Conservation (phyloP, 2,113 vertebrate species). For the Heterocephalus glaber region DNA sequence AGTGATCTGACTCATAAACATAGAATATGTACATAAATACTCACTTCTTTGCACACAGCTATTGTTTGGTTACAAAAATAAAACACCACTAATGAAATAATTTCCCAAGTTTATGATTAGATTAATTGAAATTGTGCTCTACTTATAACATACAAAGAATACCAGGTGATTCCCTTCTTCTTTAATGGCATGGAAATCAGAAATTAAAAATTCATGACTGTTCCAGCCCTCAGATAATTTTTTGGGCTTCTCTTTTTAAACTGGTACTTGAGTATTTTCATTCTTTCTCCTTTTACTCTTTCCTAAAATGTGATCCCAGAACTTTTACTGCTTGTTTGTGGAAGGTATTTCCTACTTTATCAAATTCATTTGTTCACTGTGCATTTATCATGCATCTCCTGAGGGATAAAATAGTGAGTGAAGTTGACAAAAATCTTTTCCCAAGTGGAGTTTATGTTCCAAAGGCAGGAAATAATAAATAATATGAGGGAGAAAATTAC, state of each 20-base stretch:
- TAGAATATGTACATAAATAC: constrained; percentile 58
- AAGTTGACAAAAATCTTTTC: neutral
- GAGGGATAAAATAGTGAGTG: neutral
- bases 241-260: constrained; percentile 28
- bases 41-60: constrained; percentile 47
- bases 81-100: constrained; percentile 64
- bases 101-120: constrained; percentile 17
- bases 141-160: constrained; percentile 38
- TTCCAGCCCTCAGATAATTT: neutral
- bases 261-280: neutral
- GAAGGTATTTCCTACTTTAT: neutral
- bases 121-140: constrained; percentile 37
- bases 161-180: neutral
- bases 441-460: neutral
- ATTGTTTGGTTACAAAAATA: constrained; percentile 69
- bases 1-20: constrained; percentile 57
- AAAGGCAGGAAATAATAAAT: neutral
- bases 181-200: constrained; percentile 30
- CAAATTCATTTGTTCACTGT: neutral
- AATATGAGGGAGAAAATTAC: neutral
- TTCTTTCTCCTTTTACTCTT: neutral
- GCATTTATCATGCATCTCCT: neutral
- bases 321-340: neutral
- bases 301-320: neutral
- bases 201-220: constrained; percentile 44